phyloP scores from a whole-genome alignment of 2,797 vertebrate species.

The Anguilla pacifica region DNA sequence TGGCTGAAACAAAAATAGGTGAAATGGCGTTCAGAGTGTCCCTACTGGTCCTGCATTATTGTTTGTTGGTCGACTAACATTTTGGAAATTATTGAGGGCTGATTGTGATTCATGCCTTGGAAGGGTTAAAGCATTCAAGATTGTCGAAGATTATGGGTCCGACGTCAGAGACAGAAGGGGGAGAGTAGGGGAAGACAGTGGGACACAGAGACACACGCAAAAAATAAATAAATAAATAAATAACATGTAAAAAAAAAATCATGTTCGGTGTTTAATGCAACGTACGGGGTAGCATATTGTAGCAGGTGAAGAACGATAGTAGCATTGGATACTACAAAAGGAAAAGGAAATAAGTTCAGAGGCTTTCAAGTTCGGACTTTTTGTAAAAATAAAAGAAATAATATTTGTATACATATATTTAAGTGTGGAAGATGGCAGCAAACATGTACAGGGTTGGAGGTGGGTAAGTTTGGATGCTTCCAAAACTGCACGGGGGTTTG shows the following conservation, averaged over 20 bases:
- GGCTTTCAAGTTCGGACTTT: slow-evolving; percentile 15
- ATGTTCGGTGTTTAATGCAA: slow-evolving; percentile 27
- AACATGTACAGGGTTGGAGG: slow-evolving; percentile 38
- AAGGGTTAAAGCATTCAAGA: slow-evolving; percentile 35
- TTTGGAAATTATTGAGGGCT: slow-evolving; percentile 12
- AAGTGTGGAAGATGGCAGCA: slow-evolving; percentile 35
- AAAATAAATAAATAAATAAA: slow-evolving; percentile 30
- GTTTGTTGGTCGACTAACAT: not conserved
- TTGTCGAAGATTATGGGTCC: slow-evolving; percentile 34
- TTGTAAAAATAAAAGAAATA: slow-evolving; percentile 14
- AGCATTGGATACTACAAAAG: slow-evolving; percentile 10
- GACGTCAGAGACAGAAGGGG: slow-evolving; percentile 32
- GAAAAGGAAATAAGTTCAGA: slow-evolving; percentile 24
- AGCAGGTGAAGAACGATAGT: slow-evolving; percentile 28
- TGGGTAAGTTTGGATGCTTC: slow-evolving; percentile 36
- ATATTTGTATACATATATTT: slow-evolving; percentile 27
- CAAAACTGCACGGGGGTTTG: slow-evolving; percentile 30
- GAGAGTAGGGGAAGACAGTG: slow-evolving; percentile 28
- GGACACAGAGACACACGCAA: slow-evolving; percentile 27
- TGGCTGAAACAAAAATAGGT: not conserved
- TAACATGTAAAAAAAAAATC: slow-evolving; percentile 32
- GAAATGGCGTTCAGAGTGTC: not conserved
- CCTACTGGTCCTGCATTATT: not conserved
- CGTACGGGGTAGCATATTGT: slow-evolving; percentile 23
- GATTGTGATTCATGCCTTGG: slow-evolving; percentile 18